Evolutionary conservation across 2,113 vertebrate species (phyloP).

Genomic region (Pyrgilauda ruficollis): DNA sequence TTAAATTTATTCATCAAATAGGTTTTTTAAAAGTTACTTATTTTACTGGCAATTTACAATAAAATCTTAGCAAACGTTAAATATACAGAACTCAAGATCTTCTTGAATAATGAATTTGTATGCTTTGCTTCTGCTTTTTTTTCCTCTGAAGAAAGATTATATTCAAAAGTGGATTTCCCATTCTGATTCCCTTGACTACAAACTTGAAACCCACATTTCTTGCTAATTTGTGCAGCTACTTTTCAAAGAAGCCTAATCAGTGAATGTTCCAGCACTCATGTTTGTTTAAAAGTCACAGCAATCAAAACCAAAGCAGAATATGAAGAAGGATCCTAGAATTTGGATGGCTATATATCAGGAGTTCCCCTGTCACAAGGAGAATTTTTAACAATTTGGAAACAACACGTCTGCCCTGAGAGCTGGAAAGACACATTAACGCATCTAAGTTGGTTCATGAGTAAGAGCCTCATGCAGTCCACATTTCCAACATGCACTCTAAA

Average conservation of each 20-base stretch:
- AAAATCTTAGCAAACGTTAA: background rate
- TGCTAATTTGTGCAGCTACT: background rate
- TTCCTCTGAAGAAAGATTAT: background rate
- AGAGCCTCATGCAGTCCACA: background rate
- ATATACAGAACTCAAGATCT: background rate
- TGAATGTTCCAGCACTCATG: background rate
- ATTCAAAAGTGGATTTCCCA: background rate
- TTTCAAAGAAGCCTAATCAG: background rate
- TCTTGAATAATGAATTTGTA: background rate
- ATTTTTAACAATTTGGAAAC: background rate
- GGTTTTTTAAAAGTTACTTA: background rate
- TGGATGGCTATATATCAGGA: background rate
- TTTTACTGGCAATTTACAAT: background rate
- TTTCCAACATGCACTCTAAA: background rate
- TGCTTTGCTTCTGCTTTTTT: background rate
- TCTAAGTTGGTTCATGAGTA: background rate
- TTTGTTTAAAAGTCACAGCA: background rate
- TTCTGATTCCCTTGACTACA: background rate
- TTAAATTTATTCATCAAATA: constrained; percentile 30
- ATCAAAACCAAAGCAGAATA: background rate
- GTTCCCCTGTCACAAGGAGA: background rate
- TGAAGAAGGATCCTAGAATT: background rate
- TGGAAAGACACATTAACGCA: background rate
- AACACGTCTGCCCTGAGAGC: background rate
- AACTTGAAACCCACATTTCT: background rate